Conservation (phyloP, 2,888 invertebrate genomes). For the Ichneumon xanthorius region DNA sequence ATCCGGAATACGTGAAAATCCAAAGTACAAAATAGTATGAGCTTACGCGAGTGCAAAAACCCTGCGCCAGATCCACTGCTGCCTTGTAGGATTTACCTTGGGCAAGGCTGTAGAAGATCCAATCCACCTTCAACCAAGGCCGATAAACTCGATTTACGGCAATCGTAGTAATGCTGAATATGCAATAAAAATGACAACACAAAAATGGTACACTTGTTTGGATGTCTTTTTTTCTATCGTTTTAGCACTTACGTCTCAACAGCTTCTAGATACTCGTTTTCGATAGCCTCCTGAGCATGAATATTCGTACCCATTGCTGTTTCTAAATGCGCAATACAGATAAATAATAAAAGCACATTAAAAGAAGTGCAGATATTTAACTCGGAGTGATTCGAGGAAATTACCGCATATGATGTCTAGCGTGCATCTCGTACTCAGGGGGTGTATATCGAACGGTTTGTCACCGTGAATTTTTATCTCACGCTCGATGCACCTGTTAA, state of each 20-base stretch:
- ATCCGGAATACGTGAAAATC: background rate
- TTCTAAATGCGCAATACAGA: conserved; percentile 82
- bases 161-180: background rate
- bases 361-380: background rate
- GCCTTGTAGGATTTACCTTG: conserved; percentile 70
- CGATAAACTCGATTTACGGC: conserved; percentile 63
- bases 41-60: conserved; percentile 49
- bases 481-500: conserved; percentile 82
- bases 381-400: conserved; percentile 74
- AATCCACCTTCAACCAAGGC: conserved; percentile 57
- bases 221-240: background rate
- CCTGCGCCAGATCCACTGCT: conserved; percentile 68
- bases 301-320: conserved; percentile 89
- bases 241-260: conserved; percentile 84
- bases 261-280: conserved; percentile 86
- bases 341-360: background rate
- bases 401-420: conserved; percentile 86
- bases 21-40: background rate
- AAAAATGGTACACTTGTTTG: too few relatives aligned
- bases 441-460: conserved; percentile 85
- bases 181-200: too few relatives aligned
- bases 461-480: conserved; percentile 69
- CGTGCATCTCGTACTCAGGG: conserved; percentile 85
- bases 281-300: conserved; percentile 84
- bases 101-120: conserved; percentile 68